These are phyloP conservation scores for Heliconius erato DNA, from an alignment of 2,888 invertebrate species.

Conservation along the genomic window DNA sequence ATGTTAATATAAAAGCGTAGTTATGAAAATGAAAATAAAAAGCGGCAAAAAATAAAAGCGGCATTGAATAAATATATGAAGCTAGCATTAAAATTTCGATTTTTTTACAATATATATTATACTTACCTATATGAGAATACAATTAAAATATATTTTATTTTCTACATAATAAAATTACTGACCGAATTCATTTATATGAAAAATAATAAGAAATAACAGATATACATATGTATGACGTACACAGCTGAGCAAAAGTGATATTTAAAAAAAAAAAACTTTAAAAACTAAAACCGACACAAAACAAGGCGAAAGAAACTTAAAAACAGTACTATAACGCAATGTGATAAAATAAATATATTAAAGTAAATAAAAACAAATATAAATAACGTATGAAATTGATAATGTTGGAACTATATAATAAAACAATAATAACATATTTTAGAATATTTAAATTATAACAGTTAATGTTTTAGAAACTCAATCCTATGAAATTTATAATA, in stretches of 20 bases:
- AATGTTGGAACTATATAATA: background rate
- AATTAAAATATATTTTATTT: constrained; percentile 23
- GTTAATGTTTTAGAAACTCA: background rate
- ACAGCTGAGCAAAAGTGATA: constrained; percentile 36
- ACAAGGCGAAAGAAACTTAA: constrained; percentile 62
- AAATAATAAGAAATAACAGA: background rate
- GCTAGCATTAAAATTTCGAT: constrained; percentile 55
- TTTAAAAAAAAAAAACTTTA: too few relatives aligned
- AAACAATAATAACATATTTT: background rate
- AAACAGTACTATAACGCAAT: constrained; percentile 19
- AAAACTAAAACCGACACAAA: constrained; percentile 52
- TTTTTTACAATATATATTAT: constrained; percentile 53
- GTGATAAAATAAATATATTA: constrained; percentile 40
- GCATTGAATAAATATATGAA: constrained; percentile 61
- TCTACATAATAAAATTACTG: background rate
- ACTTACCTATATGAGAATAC: constrained; percentile 50
- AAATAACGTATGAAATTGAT: constrained; percentile 12
- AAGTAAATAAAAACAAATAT: constrained; percentile 18
- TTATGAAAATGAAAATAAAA: constrained; percentile 61
- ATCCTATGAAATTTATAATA: background rate
- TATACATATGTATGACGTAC: constrained; percentile 9
- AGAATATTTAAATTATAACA: background rate
- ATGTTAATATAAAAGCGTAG: constrained; percentile 30
- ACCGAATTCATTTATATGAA: background rate
- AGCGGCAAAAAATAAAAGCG: constrained; percentile 79